A percentile compares a stretch with the other conserved stretches of the same genome.
Evolutionary conservation across 2,888 invertebrate genomes (phyloP).

Genomic region (Mythimna albipuncta): DNA sequence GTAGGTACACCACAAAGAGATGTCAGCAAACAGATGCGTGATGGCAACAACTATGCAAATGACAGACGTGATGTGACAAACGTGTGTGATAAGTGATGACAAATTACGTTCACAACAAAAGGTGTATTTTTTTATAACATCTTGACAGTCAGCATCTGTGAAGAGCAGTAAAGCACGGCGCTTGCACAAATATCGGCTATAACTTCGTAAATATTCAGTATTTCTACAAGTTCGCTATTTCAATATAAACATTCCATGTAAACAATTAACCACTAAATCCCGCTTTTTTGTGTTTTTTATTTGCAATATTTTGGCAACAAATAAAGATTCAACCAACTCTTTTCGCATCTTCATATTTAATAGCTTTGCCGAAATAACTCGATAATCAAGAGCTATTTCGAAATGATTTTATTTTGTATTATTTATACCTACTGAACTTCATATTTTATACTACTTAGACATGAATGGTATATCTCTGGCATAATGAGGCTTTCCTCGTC

Average conservation of each 20-base stretch:
- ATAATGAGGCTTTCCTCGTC: neutral
- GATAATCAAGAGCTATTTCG: neutral
- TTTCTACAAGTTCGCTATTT: slow-evolving; percentile 13
- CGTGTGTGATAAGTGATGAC: neutral
- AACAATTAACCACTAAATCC: slow-evolving; percentile 24
- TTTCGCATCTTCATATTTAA: neutral
- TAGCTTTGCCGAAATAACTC: slow-evolving; percentile 6
- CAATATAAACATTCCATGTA: slow-evolving; percentile 15
- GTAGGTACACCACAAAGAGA: too few relatives aligned
- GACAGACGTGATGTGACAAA: neutral
- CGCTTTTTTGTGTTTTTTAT: slow-evolving; percentile 1
- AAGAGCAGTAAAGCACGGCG: neutral
- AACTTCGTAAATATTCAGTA: slow-evolving; percentile 26
- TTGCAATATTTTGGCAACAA: slow-evolving; percentile 21
- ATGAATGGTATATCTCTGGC: neutral
- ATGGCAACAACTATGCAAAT: neutral
- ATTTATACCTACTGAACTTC: neutral
- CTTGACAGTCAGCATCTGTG: neutral
- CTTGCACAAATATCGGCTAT: slow-evolving; percentile 28
- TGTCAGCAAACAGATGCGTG: neutral
- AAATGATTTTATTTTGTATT: neutral
- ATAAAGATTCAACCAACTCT: neutral
- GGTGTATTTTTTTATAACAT: neutral
- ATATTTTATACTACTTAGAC: neutral
- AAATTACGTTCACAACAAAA: neutral